Percentiles rank a stretch among this genome's conserved stretches.
Conservation (phyloP, 2,888 invertebrate species). For the Zele albiditarsus region DNA sequence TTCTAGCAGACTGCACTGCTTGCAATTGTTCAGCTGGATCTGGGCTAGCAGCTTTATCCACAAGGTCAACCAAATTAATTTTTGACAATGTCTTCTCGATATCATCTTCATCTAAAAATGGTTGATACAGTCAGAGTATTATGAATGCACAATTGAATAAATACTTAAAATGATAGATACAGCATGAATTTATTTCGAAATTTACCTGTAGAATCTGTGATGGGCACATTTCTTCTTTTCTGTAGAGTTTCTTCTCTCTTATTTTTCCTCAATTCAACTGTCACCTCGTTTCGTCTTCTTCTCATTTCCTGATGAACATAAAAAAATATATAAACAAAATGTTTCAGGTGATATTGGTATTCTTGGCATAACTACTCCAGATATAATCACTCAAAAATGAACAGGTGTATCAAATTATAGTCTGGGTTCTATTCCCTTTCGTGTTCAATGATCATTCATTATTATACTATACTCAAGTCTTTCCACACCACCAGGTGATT, state of each 20-base stretch:
- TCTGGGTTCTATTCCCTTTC: too few species aligned
- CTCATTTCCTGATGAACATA: constrained; percentile 88
- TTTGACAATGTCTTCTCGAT: constrained; percentile 81
- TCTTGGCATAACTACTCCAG: too few species aligned
- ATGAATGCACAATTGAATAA: not conserved
- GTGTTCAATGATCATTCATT: too few species aligned
- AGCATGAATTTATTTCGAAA: not conserved
- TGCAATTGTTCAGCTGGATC: constrained; percentile 88
- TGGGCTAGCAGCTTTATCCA: constrained; percentile 87
- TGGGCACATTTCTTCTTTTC: constrained; percentile 96
- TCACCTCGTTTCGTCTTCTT: constrained; percentile 95
- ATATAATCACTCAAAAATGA: too few species aligned
- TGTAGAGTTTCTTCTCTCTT: constrained; percentile 97
- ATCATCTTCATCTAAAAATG: constrained; percentile 82
- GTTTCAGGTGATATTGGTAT: too few species aligned
- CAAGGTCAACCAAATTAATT: constrained; percentile 87
- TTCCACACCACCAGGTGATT: too few species aligned
- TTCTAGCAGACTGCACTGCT: constrained; percentile 96
- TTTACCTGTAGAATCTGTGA: constrained; percentile 84
- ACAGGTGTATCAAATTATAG: too few species aligned
- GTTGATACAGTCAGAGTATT: constrained; percentile 20
- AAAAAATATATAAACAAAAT: constrained; percentile 30
- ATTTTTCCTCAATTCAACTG: constrained; percentile 97
- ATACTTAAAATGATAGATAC: not conserved
- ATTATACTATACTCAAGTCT: too few species aligned